These are phyloP conservation scores for Proterorhinus semilunaris DNA, from an alignment of 2,113 vertebrate species.

Conservation along the genomic window DNA sequence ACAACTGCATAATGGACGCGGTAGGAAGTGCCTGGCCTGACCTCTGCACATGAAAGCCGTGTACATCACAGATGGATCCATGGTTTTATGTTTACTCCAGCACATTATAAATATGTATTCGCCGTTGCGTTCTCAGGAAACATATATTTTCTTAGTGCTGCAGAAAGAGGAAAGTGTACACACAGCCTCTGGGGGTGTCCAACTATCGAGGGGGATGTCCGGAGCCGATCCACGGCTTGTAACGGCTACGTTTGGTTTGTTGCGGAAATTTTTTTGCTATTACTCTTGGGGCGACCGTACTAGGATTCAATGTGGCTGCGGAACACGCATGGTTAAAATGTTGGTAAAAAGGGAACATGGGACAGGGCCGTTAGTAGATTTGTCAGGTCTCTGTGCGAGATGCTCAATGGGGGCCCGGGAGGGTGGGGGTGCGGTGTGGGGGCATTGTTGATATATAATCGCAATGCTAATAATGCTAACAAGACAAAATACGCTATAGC, in stretches of 20 bases:
- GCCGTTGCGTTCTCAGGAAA: background rate
- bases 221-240: background rate
- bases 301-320: background rate
- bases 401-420: too few species aligned
- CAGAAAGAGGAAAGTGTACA: slow-evolving; percentile 3
- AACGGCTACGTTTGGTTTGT: slow-evolving; percentile 7
- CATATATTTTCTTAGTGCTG: background rate
- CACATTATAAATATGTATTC: slow-evolving; percentile 11
- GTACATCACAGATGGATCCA: background rate
- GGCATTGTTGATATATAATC: too few species aligned
- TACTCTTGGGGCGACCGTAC: slow-evolving; percentile 19
- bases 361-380: too few species aligned
- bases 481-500: too few species aligned
- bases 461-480: too few species aligned
- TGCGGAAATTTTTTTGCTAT: slow-evolving; percentile 18
- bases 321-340: slow-evolving; percentile 25
- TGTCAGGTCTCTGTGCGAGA: too few species aligned
- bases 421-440: too few species aligned
- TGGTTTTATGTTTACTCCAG: slow-evolving; percentile 5
- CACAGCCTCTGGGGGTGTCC: slow-evolving; percentile 25
- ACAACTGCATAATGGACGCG: too few species aligned
- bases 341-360: too few species aligned
- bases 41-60: background rate
- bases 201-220: slow-evolving; percentile 21
- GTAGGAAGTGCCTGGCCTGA: background rate